These are phyloP conservation scores for Bovichtus variegatus DNA, from an alignment of 2,797 vertebrate species.

Conservation along the genomic window DNA sequence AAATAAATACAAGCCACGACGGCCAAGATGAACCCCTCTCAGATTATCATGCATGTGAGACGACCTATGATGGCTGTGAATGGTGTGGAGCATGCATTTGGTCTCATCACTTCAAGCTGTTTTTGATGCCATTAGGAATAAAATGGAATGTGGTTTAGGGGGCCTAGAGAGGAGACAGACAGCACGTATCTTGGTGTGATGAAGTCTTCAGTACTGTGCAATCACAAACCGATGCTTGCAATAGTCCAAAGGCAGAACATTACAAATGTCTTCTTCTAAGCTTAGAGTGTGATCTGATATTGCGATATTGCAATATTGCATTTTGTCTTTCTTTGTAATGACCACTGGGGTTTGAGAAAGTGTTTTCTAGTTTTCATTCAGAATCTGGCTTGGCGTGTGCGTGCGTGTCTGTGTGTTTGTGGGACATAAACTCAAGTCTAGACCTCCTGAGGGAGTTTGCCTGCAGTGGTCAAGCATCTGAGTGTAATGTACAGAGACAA, in stretches of 20 bases:
- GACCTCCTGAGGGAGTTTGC: conserved; percentile 58
- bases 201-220: conserved; percentile 13
- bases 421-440: conserved; percentile 47
- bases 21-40: conserved; percentile 45
- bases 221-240: not conserved
- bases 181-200: conserved; percentile 14
- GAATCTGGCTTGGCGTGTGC: conserved; percentile 22
- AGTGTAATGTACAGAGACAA: conserved; percentile 80
- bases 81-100: conserved; percentile 44
- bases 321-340: conserved; percentile 21
- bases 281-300: conserved; percentile 13
- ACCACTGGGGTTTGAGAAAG: conserved; percentile 36
- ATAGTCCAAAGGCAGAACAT: conserved; percentile 34
- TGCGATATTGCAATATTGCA: conserved; percentile 29
- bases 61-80: conserved; percentile 43
- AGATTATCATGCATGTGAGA: conserved; percentile 29
- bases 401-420: conserved; percentile 18
- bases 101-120: conserved; percentile 33
- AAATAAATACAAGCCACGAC: not conserved
- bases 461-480: conserved; percentile 68
- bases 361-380: conserved; percentile 45
- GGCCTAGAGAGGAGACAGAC: conserved; percentile 19
- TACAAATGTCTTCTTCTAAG: not conserved
- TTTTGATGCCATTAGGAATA: conserved; percentile 38
- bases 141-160: conserved; percentile 14